These are phyloP conservation scores for Poeciliopsis prolifica DNA, from an alignment of 2,113 vertebrate genomes.

Conservation along the genomic window DNA sequence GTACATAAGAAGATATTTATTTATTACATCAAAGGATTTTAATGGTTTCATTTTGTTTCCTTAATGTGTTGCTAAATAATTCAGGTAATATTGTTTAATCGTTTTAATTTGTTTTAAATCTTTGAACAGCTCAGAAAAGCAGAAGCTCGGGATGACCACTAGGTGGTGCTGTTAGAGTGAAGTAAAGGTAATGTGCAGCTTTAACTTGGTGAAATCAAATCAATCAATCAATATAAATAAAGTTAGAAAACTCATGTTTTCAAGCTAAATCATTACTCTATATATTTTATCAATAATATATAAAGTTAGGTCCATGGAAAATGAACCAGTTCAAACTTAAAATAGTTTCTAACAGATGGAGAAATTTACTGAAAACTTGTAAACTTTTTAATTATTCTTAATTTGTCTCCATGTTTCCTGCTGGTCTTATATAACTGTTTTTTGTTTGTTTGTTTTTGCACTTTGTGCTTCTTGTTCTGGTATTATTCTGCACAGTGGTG, in stretches of 20 bases:
- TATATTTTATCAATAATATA: too few species aligned
- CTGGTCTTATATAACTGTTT: too few species aligned
- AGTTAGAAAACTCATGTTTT: background rate
- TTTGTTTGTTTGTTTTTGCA: too few species aligned
- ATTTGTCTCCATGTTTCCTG: too few species aligned
- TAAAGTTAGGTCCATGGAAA: too few species aligned
- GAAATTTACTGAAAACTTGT: too few species aligned
- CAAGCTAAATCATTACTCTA: too few species aligned
- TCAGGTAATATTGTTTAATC: background rate
- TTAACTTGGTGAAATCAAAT: background rate
- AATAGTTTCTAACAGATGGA: too few species aligned
- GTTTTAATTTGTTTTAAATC: background rate
- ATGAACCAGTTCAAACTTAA: too few species aligned
- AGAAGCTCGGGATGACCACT: background rate
- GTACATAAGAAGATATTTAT: background rate
- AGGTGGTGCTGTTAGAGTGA: constrained; percentile 4
- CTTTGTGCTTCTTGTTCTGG: too few species aligned
- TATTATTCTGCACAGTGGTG: background rate
- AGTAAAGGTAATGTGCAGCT: background rate
- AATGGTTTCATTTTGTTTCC: background rate
- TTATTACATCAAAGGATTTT: background rate
- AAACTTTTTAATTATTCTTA: too few species aligned
- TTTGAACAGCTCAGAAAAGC: rapidly evolving
- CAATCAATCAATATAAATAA: rapidly evolving
- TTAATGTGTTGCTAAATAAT: background rate